A percentile compares a stretch with the other conserved stretches of the same genome.
These are phyloP conservation scores for Littorina saxatilis DNA, from an alignment of 1,140 invertebrate genomes.

Conservation along the genomic window DNA sequence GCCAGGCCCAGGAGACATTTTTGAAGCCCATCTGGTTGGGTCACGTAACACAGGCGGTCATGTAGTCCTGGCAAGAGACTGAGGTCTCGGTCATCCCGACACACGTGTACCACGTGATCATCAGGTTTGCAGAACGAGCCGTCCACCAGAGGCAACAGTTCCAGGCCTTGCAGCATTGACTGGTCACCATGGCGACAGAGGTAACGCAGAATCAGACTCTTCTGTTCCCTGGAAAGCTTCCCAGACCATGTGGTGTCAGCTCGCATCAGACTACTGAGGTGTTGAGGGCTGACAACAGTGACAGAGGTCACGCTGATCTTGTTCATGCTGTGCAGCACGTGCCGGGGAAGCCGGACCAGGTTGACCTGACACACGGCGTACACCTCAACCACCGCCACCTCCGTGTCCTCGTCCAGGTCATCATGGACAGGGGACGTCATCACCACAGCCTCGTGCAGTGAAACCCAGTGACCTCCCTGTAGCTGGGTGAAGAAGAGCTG, in stretches of 20 bases:
- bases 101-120: background rate
- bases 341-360: background rate
- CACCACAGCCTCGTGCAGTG: background rate
- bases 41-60: background rate
- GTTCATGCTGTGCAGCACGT: background rate
- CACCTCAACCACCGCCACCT: background rate
- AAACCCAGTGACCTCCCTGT: constrained; percentile 5
- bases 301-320: background rate
- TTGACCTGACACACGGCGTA: background rate
- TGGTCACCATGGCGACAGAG: background rate
- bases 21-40: background rate
- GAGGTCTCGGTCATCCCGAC: background rate
- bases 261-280: constrained; percentile 3
- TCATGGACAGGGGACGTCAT: background rate
- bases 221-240: background rate
- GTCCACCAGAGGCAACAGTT: constrained; percentile 13
- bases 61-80: constrained; percentile 10
- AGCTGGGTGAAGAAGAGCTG: background rate
- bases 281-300: background rate
- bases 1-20: background rate
- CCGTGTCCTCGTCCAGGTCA: background rate
- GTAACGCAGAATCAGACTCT: background rate
- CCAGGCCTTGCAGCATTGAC: background rate
- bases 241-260: background rate
- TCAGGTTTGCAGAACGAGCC: background rate